Evolutionary conservation across 2,797 vertebrate species (phyloP).

Genomic region (Thripadectes ignobilis): DNA sequence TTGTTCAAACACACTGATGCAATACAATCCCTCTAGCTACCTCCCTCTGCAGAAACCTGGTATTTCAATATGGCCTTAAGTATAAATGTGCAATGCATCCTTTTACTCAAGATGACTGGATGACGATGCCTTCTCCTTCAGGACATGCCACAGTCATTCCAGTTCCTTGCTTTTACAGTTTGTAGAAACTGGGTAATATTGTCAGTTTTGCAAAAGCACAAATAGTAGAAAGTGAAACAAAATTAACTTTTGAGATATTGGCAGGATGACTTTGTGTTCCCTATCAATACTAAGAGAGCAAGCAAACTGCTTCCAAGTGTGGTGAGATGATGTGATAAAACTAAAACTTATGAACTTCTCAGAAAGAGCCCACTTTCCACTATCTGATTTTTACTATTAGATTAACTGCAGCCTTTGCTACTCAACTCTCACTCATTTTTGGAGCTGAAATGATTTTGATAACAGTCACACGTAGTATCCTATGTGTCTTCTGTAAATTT

Average conservation of each 20-base stretch:
- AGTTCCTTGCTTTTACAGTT: not conserved
- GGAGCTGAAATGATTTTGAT: not conserved
- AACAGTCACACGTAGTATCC: fast-evolving
- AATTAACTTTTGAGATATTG: not conserved
- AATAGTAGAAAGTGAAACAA: not conserved
- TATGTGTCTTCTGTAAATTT: not conserved
- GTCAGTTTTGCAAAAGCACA: not conserved
- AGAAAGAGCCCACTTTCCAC: not conserved
- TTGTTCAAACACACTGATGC: not conserved
- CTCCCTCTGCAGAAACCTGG: not conserved
- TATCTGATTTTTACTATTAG: not conserved
- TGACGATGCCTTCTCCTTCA: not conserved
- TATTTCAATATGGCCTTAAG: not conserved
- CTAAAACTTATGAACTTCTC: not conserved
- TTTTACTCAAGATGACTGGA: not conserved
- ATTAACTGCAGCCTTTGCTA: not conserved
- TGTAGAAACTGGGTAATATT: not conserved
- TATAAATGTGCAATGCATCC: not conserved
- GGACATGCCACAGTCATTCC: not conserved
- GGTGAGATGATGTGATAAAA: not conserved
- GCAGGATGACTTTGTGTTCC: not conserved
- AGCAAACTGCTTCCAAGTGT: not conserved
- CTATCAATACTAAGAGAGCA: not conserved
- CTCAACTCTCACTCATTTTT: not conserved
- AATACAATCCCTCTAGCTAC: not conserved